Evolutionary conservation across 2,113 vertebrate genomes (phyloP).

Genomic region (Thunnus thynnus): DNA sequence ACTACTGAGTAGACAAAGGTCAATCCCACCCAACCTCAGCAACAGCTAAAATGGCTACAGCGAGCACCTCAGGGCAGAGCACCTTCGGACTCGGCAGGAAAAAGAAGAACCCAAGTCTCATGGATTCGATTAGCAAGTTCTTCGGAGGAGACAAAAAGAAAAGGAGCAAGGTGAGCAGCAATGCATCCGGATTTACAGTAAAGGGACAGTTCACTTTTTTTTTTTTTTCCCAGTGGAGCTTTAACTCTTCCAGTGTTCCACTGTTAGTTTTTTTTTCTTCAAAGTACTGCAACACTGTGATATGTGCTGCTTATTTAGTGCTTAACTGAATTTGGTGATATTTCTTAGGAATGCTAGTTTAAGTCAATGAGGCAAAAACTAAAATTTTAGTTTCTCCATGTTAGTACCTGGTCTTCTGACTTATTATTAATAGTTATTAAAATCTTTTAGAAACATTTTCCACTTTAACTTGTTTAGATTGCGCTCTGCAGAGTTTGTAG

Average conservation of each 20-base stretch:
- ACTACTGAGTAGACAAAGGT: constrained; percentile 68
- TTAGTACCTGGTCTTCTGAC: background rate
- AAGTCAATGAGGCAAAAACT: too few relatives aligned
- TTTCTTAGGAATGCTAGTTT: too few relatives aligned
- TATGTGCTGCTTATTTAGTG: too few relatives aligned
- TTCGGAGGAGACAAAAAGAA: constrained; percentile 95
- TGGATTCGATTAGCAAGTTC: constrained; percentile 95
- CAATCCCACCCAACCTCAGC: constrained; percentile 70
- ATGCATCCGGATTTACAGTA: background rate
- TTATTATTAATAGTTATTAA: too few relatives aligned
- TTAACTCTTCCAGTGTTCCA: background rate
- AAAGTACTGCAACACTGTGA: background rate
- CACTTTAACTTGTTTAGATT: too few relatives aligned
- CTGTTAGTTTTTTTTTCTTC: too few relatives aligned
- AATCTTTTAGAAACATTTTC: too few relatives aligned
- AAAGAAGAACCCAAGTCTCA: constrained; percentile 91
- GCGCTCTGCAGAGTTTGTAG: too few relatives aligned
- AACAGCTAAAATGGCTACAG: constrained; percentile 90
- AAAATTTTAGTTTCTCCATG: too few relatives aligned
- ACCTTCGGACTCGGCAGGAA: constrained; percentile 89
- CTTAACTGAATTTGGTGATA: too few relatives aligned
- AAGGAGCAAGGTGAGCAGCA: constrained; percentile 93
- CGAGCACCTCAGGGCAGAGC: constrained; percentile 93
- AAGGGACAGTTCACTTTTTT: background rate
- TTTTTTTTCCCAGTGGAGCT: background rate